A percentile compares a stretch with the other conserved stretches of the same genome.
Conservation (phyloP, 2,797 vertebrate genomes). For the Mormyrus proboscirostris region DNA sequence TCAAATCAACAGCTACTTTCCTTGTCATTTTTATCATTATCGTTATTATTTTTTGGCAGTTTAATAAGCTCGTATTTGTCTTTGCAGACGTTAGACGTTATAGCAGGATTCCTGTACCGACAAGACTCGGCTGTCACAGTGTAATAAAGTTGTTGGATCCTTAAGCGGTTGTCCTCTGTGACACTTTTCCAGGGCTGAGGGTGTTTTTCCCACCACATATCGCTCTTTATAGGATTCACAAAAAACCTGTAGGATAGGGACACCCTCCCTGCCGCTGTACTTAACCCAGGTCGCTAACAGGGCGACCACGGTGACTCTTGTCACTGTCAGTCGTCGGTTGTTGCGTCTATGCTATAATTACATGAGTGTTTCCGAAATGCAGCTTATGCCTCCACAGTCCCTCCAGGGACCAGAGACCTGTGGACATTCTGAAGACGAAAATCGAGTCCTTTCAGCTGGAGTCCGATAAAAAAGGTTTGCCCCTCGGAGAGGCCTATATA, state of each 20-base stretch:
- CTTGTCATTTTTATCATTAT: background rate
- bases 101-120: background rate
- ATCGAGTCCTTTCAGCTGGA: conserved; percentile 20
- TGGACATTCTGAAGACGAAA: conserved; percentile 15
- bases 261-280: background rate
- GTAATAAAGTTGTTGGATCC: background rate
- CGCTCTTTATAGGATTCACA: background rate
- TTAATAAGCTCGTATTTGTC: background rate
- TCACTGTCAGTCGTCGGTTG: background rate
- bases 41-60: conserved; percentile 4
- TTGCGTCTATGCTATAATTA: background rate
- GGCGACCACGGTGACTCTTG: background rate
- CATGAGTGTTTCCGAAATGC: background rate
- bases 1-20: background rate
- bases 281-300: background rate
- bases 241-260: background rate
- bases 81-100: background rate
- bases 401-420: background rate
- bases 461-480: conserved; percentile 34
- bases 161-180: background rate
- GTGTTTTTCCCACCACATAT: background rate
- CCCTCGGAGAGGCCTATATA: conserved; percentile 28
- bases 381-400: background rate
- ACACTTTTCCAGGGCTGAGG: background rate
- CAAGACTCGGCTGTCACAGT: background rate